phyloP scores from a whole-genome alignment of 2,888 invertebrate genomes.

The Drosophila percnosoma region DNA sequence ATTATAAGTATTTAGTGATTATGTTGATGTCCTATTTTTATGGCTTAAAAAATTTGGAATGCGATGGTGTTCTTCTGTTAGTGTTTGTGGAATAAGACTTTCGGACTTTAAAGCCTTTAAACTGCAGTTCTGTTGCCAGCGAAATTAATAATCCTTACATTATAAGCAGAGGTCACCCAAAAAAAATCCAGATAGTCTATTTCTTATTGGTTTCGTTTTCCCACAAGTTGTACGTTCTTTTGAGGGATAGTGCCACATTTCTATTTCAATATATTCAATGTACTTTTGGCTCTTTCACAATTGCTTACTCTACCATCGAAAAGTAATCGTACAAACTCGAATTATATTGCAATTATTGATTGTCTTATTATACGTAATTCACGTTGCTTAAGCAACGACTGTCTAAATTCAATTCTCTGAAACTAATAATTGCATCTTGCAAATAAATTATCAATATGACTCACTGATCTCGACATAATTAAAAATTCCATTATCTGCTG shows the following conservation, averaged over 20 bases:
- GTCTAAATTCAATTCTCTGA: not conserved
- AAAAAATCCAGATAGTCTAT: not conserved
- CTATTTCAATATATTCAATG: not conserved
- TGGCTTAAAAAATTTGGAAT: not conserved
- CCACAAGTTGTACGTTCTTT: not conserved
- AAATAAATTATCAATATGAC: conserved; percentile 10
- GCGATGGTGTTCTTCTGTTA: not conserved
- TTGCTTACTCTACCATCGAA: not conserved
- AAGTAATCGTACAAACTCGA: not conserved
- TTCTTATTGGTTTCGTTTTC: not conserved
- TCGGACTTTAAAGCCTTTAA: no score
- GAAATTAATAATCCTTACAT: not conserved
- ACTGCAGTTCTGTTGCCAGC: not conserved
- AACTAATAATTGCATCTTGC: not conserved
- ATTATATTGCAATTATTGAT: not conserved
- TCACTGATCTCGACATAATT: conserved; percentile 20
- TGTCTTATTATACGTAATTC: not conserved
- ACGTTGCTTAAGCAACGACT: not conserved
- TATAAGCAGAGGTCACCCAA: not conserved
- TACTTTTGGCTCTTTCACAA: not conserved
- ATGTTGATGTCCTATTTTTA: not conserved
- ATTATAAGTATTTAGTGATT: not conserved
- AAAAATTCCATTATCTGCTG: conserved; percentile 34
- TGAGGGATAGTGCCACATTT: not conserved
- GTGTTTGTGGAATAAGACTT: not conserved